phyloP scores from a whole-genome alignment of 1,140 invertebrate species.

The Campoletis sonorensis region DNA sequence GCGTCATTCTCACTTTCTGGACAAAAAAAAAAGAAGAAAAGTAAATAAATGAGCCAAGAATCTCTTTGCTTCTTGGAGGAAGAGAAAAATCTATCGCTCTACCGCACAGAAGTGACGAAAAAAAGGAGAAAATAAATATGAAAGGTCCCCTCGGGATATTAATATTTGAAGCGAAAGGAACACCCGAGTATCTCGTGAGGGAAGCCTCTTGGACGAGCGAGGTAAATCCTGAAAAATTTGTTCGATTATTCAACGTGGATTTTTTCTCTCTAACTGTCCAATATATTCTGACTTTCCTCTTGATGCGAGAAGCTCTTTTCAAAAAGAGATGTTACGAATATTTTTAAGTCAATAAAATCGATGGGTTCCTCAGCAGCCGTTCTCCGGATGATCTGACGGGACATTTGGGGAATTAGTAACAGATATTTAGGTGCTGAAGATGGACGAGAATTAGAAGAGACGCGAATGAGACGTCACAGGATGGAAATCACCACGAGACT shows the following conservation, averaged over 20 bases:
- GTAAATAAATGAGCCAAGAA: constrained; percentile 5
- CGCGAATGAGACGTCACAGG: too few relatives aligned
- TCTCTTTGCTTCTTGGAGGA: neutral
- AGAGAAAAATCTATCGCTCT: constrained; percentile 18
- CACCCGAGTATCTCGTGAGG: neutral
- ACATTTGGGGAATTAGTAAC: too few relatives aligned
- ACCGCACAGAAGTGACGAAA: neutral
- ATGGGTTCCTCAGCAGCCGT: neutral
- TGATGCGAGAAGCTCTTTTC: too few relatives aligned
- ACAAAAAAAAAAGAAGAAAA: constrained; percentile 14
- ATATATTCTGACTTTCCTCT: neutral
- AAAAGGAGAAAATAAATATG: constrained; percentile 18
- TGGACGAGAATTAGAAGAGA: too few relatives aligned
- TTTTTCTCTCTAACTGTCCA: neutral
- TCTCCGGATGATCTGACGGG: neutral
- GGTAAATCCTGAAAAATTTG: constrained; percentile 24
- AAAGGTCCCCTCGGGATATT: constrained; percentile 18
- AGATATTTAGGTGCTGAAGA: too few relatives aligned
- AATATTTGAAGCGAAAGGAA: constrained; percentile 19
- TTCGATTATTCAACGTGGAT: constrained; percentile 11
- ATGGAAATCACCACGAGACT: too few relatives aligned
- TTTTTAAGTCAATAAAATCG: constrained; percentile 2
- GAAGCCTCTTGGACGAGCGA: neutral
- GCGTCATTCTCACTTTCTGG: constrained; percentile 1
- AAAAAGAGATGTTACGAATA: neutral